These are phyloP conservation scores for Ctenoplectra terminalis DNA, from an alignment of 1,140 invertebrate genomes.

Conservation along the genomic window DNA sequence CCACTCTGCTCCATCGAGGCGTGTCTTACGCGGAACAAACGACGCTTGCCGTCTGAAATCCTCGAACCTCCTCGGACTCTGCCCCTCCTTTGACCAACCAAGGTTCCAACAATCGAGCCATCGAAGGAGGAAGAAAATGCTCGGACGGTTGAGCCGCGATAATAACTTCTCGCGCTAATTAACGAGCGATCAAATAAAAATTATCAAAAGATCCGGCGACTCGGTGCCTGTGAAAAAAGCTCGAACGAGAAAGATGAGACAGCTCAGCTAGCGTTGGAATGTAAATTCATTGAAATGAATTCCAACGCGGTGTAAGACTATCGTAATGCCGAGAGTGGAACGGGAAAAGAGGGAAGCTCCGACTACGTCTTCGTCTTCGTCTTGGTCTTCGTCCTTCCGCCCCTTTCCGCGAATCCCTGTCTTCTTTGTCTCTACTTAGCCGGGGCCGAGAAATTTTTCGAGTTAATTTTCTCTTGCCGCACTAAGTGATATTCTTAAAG, in stretches of 20 bases:
- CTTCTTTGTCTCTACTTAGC: conserved; percentile 40
- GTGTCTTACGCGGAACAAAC: conserved; percentile 10
- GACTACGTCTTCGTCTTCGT: too few species aligned
- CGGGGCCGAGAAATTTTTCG: conserved; percentile 62
- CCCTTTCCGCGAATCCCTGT: not conserved
- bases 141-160: not conserved
- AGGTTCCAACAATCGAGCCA: not conserved
- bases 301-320: conserved; percentile 72
- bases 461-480: conserved; percentile 67
- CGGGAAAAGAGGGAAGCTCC: conserved; percentile 26
- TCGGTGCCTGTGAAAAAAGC: not conserved
- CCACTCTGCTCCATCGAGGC: conserved; percentile 19
- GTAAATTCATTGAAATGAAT: conserved; percentile 78
- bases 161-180: conserved; percentile 63
- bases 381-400: not conserved
- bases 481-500: conserved; percentile 55
- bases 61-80: not conserved
- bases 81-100: not conserved
- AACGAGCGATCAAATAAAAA: conserved; percentile 66
- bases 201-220: conserved; percentile 52
- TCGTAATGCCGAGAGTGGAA: conserved; percentile 59
- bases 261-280: conserved; percentile 53
- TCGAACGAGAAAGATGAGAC: not conserved
- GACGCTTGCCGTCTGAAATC: not conserved
- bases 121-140: too few species aligned